Base-by-base conservation (phyloP, 2,797 vertebrate species). In the Tinamus major region DNA sequence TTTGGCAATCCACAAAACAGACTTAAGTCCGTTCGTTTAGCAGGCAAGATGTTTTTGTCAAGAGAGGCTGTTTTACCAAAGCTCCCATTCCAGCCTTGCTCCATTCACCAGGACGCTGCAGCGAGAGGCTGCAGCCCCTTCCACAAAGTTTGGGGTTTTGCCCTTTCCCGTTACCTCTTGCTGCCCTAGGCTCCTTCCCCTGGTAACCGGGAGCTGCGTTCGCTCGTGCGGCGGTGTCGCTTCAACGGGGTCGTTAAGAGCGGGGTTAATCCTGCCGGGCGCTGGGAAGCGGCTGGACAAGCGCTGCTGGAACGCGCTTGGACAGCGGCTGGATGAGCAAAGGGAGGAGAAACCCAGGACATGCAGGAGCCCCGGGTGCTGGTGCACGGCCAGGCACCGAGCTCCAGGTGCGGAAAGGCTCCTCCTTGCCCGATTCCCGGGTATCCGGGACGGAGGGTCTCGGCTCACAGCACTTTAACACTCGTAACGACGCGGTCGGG, bases 1-100 rank as follows among this genome's bases (percentile, higher is more conserved):
- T 85, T 35, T 76, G 70, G 83, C 83, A 92, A 83, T 77, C 76
- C 64, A 87, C 69, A 83, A 77, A 79, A 62, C n/a, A 7, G 9
- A 19, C 64, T 79, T 26, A 65, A 77, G 68, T 67, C 77, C 20
- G 1, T 31, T 79, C 86, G 44, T 62, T 90, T 42, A 55, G 77
- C 46, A 48, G 2, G 6, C 14, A 37, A 16, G 64, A 24, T 56
- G 39, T 71, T 81, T 75, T 75, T 65, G 3, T 7, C 64, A 16
- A 17, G 49, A 61, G 68, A 72, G 77, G 59, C 48, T 39, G 31
- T 3, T 29, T 1, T 6, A 61, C 46, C 56, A 29, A 31, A 15
- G 41, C 0, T 16, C 3, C 49, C 72, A 12, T 35, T 26, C 23
- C 0, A 26, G 49, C 26, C 74, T 37, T 16, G 9, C 3, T 44